Conservation (phyloP, 1,140 invertebrate species). For the Bombyx mori region ASM3026992v2 NC_085107.1:12057501-12058000, state of each 20-base stretch:
- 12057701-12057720: slow-evolving; percentile 54
- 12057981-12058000: slow-evolving; percentile 26
- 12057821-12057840: no score
- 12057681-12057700: slow-evolving; percentile 43
- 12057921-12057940: slow-evolving; percentile 14
- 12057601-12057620: background rate
- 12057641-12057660: slow-evolving; percentile 18
- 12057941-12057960: slow-evolving; percentile 11
- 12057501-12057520: background rate
- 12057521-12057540: no score
- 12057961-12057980: slow-evolving; percentile 28
- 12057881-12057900: slow-evolving; percentile 2
- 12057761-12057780: slow-evolving; percentile 23
- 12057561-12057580: no score
- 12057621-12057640: no score
- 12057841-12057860: slow-evolving; percentile 11
- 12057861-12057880: slow-evolving; percentile 32
- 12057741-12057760: slow-evolving; percentile 37
- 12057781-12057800: slow-evolving; percentile 8
- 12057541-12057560: no score
- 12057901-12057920: no score
- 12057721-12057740: slow-evolving; percentile 59
- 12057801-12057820: background rate
- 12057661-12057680: slow-evolving; percentile 33
- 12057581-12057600: background rate